These are phyloP conservation scores for Megalops atlanticus DNA, from an alignment of 2,113 vertebrate species.

Conservation along the genomic window DNA sequence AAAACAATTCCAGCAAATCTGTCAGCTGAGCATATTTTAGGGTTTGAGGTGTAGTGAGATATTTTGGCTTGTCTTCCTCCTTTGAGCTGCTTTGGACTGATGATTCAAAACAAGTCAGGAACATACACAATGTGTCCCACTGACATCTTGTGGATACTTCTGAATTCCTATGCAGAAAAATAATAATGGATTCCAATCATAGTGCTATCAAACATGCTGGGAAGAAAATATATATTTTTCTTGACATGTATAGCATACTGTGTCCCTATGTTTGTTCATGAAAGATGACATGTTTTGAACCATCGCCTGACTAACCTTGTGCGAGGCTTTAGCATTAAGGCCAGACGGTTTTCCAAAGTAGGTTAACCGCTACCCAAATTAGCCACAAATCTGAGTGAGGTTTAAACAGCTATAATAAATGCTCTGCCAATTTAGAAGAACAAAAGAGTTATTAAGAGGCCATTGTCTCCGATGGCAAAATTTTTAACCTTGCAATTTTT, in stretches of 20 bases:
- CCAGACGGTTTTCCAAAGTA: conserved; percentile 35
- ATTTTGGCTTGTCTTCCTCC: not conserved
- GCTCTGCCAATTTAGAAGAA: conserved; percentile 44
- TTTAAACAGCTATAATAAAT: conserved; percentile 50
- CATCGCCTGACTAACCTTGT: conserved; percentile 10
- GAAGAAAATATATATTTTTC: not conserved
- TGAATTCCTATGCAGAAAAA: not conserved
- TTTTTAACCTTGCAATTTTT: conserved; percentile 36
- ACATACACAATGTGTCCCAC: not conserved
- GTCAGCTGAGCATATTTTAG: not conserved
- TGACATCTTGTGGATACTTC: not conserved
- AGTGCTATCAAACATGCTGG: not conserved
- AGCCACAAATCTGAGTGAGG: conserved; percentile 34
- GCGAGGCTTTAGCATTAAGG: conserved; percentile 17
- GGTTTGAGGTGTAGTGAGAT: not conserved
- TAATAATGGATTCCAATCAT: conserved; percentile 7
- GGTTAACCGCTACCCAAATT: conserved; percentile 45
- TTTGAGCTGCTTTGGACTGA: not conserved
- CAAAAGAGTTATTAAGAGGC: conserved; percentile 49
- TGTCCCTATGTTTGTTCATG: not conserved
- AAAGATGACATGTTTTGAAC: conserved; percentile 9
- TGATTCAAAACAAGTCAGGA: not conserved
- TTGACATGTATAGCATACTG: too few relatives aligned
- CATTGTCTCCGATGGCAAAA: conserved; percentile 38
- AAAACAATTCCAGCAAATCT: too few relatives aligned